phyloP scores from a whole-genome alignment of 2,888 invertebrate species.

The Phalera bucephala region DNA sequence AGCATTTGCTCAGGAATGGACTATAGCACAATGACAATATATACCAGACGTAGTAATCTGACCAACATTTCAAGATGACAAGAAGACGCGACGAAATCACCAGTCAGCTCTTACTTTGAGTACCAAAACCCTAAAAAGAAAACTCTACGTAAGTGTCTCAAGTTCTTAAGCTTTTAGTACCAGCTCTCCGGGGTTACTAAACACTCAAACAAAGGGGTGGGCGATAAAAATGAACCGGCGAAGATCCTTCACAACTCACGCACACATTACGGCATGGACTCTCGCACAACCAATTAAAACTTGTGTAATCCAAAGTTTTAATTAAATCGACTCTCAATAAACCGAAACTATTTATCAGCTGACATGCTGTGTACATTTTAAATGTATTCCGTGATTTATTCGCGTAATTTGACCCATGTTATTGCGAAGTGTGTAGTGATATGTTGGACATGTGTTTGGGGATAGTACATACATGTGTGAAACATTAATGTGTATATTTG shows the following conservation, averaged over 20 bases:
- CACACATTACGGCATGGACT: slow-evolving; percentile 21
- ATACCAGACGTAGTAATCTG: no score
- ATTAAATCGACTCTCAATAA: slow-evolving; percentile 49
- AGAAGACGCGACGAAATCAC: no score
- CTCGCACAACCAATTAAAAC: slow-evolving; percentile 45
- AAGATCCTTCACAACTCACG: slow-evolving; percentile 14
- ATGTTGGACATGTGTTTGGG: no score
- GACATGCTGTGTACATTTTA: slow-evolving; percentile 23
- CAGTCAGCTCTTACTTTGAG: no score
- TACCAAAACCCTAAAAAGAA: not conserved
- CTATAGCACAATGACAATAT: no score
- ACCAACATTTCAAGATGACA: no score
- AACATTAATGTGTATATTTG: no score
- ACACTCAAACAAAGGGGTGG: slow-evolving; percentile 14
- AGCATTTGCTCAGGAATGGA: no score
- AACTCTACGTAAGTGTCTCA: not conserved
- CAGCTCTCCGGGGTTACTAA: not conserved
- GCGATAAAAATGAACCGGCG: slow-evolving; percentile 25
- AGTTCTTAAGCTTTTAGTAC: not conserved
- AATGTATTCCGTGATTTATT: slow-evolving; percentile 21
- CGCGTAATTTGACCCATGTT: slow-evolving; percentile 1
- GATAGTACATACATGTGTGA: no score
- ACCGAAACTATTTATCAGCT: slow-evolving; percentile 41
- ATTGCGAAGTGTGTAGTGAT: no score
- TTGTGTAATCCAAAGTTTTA: slow-evolving; percentile 51